A percentile compares a stretch with the other conserved stretches of the same genome.
Evolutionary conservation across 92 coral and sea anemone genomes (phyloP).

Genomic region (Actinernus sp.): DNA sequence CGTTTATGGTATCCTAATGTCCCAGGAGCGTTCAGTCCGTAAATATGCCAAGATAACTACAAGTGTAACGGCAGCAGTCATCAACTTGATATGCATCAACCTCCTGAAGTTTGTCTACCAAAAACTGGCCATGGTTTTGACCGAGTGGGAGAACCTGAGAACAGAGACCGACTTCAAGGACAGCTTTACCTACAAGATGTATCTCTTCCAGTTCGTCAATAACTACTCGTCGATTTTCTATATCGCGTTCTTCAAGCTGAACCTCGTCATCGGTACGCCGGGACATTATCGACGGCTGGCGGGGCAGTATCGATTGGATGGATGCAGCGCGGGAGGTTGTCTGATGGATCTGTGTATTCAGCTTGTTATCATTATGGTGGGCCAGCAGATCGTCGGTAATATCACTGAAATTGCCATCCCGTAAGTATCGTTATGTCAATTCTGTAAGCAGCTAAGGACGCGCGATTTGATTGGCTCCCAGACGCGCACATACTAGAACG

Average conservation of each 20-base stretch:
- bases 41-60: constrained; percentile 81
- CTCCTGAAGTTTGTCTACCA: constrained; percentile 79
- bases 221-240: constrained; percentile 90
- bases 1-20: constrained; percentile 70
- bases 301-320: constrained; percentile 77
- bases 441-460: background rate
- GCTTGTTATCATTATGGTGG: constrained; percentile 91
- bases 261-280: constrained; percentile 85
- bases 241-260: constrained; percentile 94
- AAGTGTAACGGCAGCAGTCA: constrained; percentile 84
- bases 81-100: constrained; percentile 89
- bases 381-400: constrained; percentile 86
- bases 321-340: constrained; percentile 90
- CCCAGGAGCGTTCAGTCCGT: constrained; percentile 22
- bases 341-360: constrained; percentile 91
- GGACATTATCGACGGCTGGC: constrained; percentile 86
- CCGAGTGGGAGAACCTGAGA: constrained; percentile 97
- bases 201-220: constrained; percentile 94
- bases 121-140: constrained; percentile 74
- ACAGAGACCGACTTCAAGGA: constrained; percentile 90
- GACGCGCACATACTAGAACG: background rate
- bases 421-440: constrained; percentile 83
- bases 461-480: too few species aligned
- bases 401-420: constrained; percentile 89
- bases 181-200: constrained; percentile 98